Evolutionary conservation across 2,113 vertebrate genomes (phyloP), one percentile per base, ranked within the genome.

Genomic region (Pelecanoides urinatrix): DNA sequence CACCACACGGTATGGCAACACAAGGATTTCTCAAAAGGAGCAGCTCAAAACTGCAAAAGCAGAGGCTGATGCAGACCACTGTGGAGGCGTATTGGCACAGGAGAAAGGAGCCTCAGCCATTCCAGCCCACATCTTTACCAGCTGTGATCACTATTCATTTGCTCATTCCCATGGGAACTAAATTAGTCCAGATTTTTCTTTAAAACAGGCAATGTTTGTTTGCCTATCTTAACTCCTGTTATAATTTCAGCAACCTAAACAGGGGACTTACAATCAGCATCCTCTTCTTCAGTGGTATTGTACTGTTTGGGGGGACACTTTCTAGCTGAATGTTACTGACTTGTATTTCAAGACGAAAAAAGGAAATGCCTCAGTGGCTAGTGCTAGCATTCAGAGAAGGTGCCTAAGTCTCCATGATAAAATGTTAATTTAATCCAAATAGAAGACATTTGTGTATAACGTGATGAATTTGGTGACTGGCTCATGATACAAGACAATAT

Each of bases 21-120:
- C 29, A 6, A 23, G 8, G 4, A 42, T 47, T 87, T 62, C 92
- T n/a, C 80, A 25, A 92, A 94, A 94, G 91, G 92, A 97, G 92
- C 95, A 96, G 76, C 73, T 87, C 61, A 16, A 9, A 72, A 22
- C 72, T 34, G 83, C 83, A 81, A 58, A 59, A 68, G 91, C 73
- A 92, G 70, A 90, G 91, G 86, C 86, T 88, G 86, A 32, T 63
- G 88, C 47, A 80, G 66, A 34, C 50, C 75, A 30, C 50, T 3
- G 17, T 0, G 27, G 55, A 59, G 66, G 63, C 0, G 44, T 44
- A 40, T 1, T 76, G 63, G 72, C 76, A 68, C 49, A 12, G 76
- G n/a, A 66, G n/a, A 59, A 90, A 56, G 76, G 23, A 89, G 62
- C 34, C 84, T 68, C 40, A 6, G 22, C 29, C 38, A 27, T 7